Conservation (phyloP, 2,797 vertebrate species). For the Lutra lutra region DNA sequence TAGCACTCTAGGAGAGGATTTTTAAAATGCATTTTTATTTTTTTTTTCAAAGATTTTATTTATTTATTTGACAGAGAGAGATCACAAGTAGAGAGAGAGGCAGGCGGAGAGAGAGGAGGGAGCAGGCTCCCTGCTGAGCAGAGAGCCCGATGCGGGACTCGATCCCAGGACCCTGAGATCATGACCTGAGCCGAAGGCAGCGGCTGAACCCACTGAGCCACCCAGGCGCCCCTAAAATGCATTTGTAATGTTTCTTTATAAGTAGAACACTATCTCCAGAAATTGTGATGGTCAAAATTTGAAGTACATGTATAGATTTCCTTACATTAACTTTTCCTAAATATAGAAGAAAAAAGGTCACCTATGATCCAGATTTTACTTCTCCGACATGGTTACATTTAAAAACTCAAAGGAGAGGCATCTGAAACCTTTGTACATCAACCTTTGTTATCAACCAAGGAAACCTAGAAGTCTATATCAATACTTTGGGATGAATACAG, state of each 20-base stretch:
- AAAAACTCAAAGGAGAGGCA: constrained; percentile 71
- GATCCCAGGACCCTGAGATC: too few relatives aligned
- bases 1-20: constrained; percentile 58
- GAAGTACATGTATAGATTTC: constrained; percentile 76
- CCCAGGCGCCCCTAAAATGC: too few relatives aligned
- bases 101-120: too few relatives aligned
- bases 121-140: too few relatives aligned
- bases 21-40: constrained; percentile 81
- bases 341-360: constrained; percentile 70
- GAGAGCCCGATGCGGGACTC: too few relatives aligned
- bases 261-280: constrained; percentile 74
- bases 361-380: constrained; percentile 74
- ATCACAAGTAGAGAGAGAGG: too few relatives aligned
- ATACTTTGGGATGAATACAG: constrained; percentile 10
- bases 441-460: constrained; percentile 72
- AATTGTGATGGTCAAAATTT: constrained; percentile 81
- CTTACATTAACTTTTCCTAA: constrained; percentile 75
- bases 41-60: too few relatives aligned
- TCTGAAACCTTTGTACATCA: constrained; percentile 64
- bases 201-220: too few relatives aligned
- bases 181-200: too few relatives aligned
- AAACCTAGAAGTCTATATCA: constrained; percentile 41
- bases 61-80: too few relatives aligned
- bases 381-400: constrained; percentile 66
- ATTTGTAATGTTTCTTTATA: constrained; percentile 81